A percentile compares a stretch with the other conserved stretches of the same genome.
Conservation (phyloP, 2,797 vertebrate genomes). For the Simalia tracyae region DNA sequence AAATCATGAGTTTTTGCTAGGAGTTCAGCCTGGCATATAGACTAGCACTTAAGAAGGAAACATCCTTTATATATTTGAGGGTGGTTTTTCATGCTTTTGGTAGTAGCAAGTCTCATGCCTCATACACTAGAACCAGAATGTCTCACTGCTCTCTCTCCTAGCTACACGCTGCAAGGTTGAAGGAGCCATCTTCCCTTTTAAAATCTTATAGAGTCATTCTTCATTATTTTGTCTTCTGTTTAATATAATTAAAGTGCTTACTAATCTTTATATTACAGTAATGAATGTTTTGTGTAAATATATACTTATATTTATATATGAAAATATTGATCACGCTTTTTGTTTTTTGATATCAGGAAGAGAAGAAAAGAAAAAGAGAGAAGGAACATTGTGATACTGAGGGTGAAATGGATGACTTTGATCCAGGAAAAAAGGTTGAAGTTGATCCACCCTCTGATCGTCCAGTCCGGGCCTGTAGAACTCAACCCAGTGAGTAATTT, state of each 20-base stretch:
- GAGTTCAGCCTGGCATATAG: too few species aligned
- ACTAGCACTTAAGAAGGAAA: too few species aligned
- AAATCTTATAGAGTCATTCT: background rate
- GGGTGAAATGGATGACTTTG: constrained; percentile 83
- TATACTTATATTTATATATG: background rate
- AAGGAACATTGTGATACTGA: constrained; percentile 89
- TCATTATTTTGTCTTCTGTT: background rate
- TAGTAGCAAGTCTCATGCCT: too few species aligned
- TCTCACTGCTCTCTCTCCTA: background rate
- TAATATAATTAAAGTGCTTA: background rate
- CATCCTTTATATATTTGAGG: too few species aligned
- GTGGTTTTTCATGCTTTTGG: too few species aligned
- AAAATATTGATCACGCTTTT: background rate
- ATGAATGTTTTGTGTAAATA: background rate
- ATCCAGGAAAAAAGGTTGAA: constrained; percentile 80
- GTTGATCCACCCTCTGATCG: constrained; percentile 85
- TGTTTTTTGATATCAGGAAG: constrained; percentile 77
- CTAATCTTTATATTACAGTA: background rate
- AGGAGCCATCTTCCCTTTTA: background rate
- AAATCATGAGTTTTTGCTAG: too few species aligned
- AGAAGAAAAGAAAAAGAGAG: constrained; percentile 95
- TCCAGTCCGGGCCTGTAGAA: constrained; percentile 88
- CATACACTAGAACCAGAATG: too few species aligned
- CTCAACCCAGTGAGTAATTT: constrained; percentile 83
- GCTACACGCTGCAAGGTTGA: background rate